phyloP scores from a whole-genome alignment of 2,113 vertebrate genomes.

The Labeo rohita region DNA sequence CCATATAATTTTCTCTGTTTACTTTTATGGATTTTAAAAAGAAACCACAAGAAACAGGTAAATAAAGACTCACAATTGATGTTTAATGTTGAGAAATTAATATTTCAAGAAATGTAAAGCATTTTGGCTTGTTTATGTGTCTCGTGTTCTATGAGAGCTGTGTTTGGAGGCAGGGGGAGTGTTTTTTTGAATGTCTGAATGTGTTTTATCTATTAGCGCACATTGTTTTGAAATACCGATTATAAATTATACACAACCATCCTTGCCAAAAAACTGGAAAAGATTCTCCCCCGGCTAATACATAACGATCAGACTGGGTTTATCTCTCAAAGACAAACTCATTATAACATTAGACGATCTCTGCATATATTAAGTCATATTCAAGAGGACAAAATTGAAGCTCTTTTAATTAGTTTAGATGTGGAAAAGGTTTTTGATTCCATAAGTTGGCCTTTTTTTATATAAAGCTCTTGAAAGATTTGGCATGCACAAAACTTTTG shows the following conservation, averaged over 20 bases:
- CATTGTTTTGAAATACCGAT: neutral
- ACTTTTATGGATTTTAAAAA: too few relatives aligned
- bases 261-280: conserved; percentile 29
- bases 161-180: too few relatives aligned
- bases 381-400: neutral
- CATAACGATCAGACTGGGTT: conserved; percentile 35
- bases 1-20: too few relatives aligned
- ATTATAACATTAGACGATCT: conserved; percentile 21
- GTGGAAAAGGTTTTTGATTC: conserved; percentile 29
- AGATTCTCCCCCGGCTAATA: neutral
- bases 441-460: neutral
- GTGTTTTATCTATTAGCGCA: too few relatives aligned
- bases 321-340: conserved; percentile 36
- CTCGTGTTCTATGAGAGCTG: too few relatives aligned
- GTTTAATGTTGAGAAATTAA: too few relatives aligned
- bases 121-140: too few relatives aligned
- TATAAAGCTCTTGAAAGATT: neutral
- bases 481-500: neutral
- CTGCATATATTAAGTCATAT: conserved; percentile 16
- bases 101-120: too few relatives aligned
- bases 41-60: too few relatives aligned
- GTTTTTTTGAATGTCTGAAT: too few relatives aligned
- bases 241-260: conserved; percentile 40
- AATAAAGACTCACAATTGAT: too few relatives aligned
- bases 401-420: conserved; percentile 8